Conservation (phyloP, 2,797 vertebrate species). For the Sardinella longiceps region DNA sequence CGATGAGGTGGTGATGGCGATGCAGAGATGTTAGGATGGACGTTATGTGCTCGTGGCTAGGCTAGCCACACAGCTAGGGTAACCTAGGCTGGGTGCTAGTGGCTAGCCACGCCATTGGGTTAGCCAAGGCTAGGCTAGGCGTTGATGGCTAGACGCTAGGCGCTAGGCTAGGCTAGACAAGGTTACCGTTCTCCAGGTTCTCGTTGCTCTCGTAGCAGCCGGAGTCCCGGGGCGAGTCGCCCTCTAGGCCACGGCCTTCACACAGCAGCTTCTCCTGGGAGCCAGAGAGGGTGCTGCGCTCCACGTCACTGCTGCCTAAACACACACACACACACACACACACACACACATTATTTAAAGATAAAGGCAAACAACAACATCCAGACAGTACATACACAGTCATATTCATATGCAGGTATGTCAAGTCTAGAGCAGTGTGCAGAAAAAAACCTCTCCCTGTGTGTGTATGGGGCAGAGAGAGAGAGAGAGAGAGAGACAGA, state of each 20-base stretch:
- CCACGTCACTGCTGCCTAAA: constrained; percentile 92
- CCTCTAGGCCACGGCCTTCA: constrained; percentile 82
- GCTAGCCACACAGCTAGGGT: neutral
- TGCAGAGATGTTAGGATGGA: constrained; percentile 31
- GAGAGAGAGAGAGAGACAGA: too few species aligned
- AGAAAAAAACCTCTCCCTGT: too few species aligned
- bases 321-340: constrained; percentile 36
- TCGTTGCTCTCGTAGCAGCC: constrained; percentile 98
- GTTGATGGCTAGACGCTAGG: constrained; percentile 47
- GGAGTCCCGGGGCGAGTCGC: constrained; percentile 93
- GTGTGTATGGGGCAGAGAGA: too few species aligned
- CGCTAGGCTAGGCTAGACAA: constrained; percentile 56
- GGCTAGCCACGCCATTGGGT: too few species aligned
- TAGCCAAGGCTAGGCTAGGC: neutral
- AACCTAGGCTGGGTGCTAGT: too few species aligned
- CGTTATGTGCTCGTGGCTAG: too few species aligned
- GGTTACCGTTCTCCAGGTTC: constrained; percentile 96
- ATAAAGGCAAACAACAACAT: constrained; percentile 18
- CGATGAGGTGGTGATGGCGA: constrained; percentile 41
- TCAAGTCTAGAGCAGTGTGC: too few species aligned
- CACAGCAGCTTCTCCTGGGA: constrained; percentile 96
- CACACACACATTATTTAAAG: constrained; percentile 33
- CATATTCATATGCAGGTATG: neutral
- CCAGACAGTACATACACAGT: constrained; percentile 28
- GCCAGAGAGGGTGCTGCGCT: constrained; percentile 81